Percentiles rank a stretch among this genome's conserved stretches.
These are phyloP conservation scores for Heteromyza rotundicornis DNA, from an alignment of 2,888 invertebrate genomes.

Conservation along the genomic window DNA sequence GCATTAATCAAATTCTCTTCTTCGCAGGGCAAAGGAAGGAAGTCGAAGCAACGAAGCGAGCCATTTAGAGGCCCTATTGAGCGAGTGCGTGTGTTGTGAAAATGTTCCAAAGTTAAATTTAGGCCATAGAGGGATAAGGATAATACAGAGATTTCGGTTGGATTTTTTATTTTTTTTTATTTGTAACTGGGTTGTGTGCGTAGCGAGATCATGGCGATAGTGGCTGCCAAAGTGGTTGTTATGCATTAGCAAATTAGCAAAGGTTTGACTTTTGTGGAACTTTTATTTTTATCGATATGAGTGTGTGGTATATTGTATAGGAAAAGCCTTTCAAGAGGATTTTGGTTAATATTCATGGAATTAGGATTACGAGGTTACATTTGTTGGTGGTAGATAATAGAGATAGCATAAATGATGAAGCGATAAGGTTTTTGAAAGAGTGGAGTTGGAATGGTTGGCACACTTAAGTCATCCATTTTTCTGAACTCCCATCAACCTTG, in stretches of 20 bases:
- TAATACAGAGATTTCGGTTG: background rate
- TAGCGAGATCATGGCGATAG: background rate
- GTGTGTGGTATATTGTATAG: background rate
- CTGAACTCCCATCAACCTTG: too few relatives aligned
- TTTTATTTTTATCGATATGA: too few relatives aligned
- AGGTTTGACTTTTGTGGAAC: background rate
- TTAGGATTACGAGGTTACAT: too few relatives aligned
- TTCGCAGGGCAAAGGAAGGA: conserved; percentile 38
- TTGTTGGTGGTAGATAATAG: too few relatives aligned
- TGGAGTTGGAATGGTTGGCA: too few relatives aligned
- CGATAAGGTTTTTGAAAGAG: too few relatives aligned
- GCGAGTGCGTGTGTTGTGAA: background rate
- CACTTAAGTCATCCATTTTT: too few relatives aligned
- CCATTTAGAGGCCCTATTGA: too few relatives aligned
- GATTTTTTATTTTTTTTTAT: background rate
- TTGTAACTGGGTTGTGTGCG: background rate
- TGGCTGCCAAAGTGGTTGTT: background rate
- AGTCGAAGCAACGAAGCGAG: background rate
- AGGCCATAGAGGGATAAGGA: background rate
- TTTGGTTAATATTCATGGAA: background rate
- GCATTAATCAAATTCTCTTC: conserved; percentile 64
- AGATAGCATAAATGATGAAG: too few relatives aligned
- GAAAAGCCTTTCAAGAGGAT: too few relatives aligned
- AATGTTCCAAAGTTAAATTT: background rate
- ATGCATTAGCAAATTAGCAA: background rate